Base-by-base conservation (phyloP, 2,888 invertebrate species). In the Phaonia tiefii region DNA sequence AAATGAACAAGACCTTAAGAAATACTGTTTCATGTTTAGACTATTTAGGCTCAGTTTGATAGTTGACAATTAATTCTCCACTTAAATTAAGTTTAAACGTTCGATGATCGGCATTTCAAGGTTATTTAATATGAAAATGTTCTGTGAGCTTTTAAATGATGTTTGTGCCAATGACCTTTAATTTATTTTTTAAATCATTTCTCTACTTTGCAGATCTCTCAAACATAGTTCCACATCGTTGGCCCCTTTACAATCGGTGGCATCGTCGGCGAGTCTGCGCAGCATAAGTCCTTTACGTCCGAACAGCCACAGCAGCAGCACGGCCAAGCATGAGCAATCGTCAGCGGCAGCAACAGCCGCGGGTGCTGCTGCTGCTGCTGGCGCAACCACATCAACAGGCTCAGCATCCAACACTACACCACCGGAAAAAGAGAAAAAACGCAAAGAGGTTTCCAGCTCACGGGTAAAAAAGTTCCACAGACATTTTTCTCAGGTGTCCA, bases 391-490 rank as follows among this genome's bases (percentile, higher is more conserved):
- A 54, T 69, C 79, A 25, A 85, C 85, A 49, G 78, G 73, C 46
- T 74, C 70, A 54, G 37, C 54, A 49, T 65, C 75, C 15, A 17
- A 51, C n/a, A 69, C 80, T 26, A 79, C 83, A 42, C 82, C 85
- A 82, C 84, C 87, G 80, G 88, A 89, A 75, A 89, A 90, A 80
- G 90, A 89, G 76, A 91, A 90, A 84, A 91, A 91, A 82, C 87
- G 89, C 83, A 90, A 90, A 83, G 89, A 90, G 78, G 86, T 90
- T 39, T 90, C 90, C 73, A 89, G 89, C 79, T 90, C 95, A 63
- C 92, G 96, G 54, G 96, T 97, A 91, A 96, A 97, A 91, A 97
- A 97, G 91, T 97, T 97, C 91, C 95, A 95, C 88, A 93, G 97
- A 83, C 95, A 97, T 90, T 97, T 97, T 92, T 94, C 94, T 84